Evolutionary conservation across 1,140 invertebrate species (phyloP), one percentile per base, ranked within the genome.

Genomic region (Drosophila miranda): DNA sequence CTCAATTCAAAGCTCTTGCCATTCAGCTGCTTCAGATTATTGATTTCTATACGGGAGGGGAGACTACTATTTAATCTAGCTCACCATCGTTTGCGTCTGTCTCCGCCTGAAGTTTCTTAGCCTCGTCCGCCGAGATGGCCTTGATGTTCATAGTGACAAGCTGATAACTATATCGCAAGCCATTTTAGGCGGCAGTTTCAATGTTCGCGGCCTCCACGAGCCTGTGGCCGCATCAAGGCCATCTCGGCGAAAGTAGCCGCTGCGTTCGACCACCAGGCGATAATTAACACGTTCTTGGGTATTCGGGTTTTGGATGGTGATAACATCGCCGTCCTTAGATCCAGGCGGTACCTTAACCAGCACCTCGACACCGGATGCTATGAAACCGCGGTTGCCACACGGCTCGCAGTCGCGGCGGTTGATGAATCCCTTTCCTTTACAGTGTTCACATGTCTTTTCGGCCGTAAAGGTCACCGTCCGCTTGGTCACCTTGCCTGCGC

Each of bases 391-490:
- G 38, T 87, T 89, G 0, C 75, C 59, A 11, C 89, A 90, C 1
- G 72, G 66, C 3, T 88, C 81, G 34, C 89, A 90, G 28, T 89
- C 75, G 14, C 90, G 89, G 4, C 87, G 80, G 59, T 89, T 88
- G 2, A 78, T 75, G 23, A 62, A 90, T 2, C 89, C 62, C 30
- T 75, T 89, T 2, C 89, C 89, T 49, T 89, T 77, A 59, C 89
- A 90, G n/a, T 72, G 72, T 6, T 50, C 46, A 45, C 89, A 90
- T 0, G 59, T 71, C 9, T 55, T 58, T 0, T 75, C 61, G 7
- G 68, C 45, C 0, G 70, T 73, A 14, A 63, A 89, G 5, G 86
- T 89, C 1, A 63, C 7, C 3, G 89, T 90, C 19, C 73, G 90
- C 6, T 56, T 72, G 2, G 55, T 74, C 6, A 86, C 51, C 45